phyloP scores from a whole-genome alignment of 2,797 vertebrate genomes.

The Labeo calbasu region DNA sequence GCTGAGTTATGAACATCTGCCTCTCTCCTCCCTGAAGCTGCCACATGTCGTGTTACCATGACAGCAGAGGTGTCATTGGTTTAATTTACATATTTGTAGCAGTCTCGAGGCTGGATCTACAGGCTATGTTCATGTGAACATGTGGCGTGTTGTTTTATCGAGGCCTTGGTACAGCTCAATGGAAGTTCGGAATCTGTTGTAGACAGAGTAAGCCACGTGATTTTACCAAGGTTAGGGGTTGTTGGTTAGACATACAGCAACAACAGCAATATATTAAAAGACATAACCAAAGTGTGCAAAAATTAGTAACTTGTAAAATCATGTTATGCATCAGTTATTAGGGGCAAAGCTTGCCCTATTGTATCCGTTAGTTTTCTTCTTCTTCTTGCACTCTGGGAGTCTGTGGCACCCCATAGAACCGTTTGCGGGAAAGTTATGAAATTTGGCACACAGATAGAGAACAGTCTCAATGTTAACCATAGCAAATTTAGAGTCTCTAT shows the following conservation, averaged over 20 bases:
- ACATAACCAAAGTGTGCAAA: neutral
- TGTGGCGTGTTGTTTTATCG: conserved; percentile 22
- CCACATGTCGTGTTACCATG: conserved; percentile 57
- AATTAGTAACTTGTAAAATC: neutral
- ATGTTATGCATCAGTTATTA: neutral
- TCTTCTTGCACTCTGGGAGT: no score
- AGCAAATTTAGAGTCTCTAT: no score
- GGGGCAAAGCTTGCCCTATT: no score
- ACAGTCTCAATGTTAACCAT: no score
- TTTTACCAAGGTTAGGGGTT: neutral
- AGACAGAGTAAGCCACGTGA: neutral
- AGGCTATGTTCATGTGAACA: conserved; percentile 6
- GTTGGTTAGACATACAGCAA: neutral
- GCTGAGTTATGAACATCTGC: conserved; percentile 43
- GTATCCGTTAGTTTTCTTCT: no score
- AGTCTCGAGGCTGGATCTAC: conserved; percentile 17
- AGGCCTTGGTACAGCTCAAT: neutral
- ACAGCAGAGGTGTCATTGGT: conserved; percentile 52
- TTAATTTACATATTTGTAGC: conserved; percentile 39
- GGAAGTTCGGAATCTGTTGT: neutral
- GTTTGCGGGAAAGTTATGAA: no score
- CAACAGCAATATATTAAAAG: neutral
- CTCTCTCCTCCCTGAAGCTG: conserved; percentile 29
- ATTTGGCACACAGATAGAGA: no score
- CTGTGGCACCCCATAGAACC: no score